Evolutionary conservation across 1,140 invertebrate species (phyloP).

Genomic region (Apis dorsata): DNA sequence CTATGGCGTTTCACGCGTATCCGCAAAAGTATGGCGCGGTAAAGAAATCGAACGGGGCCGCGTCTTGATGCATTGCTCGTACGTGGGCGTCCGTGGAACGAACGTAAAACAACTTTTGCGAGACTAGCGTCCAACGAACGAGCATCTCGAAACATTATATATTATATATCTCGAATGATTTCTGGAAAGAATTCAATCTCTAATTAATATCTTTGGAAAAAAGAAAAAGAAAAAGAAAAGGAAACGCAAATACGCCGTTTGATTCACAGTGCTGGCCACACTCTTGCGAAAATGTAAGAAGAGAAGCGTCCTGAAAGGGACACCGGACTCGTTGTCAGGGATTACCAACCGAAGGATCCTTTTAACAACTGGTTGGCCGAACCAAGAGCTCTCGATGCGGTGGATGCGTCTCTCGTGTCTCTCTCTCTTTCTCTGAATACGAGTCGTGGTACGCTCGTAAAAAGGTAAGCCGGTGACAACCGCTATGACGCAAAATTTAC

Average conservation of each 20-base stretch:
- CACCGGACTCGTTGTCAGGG: constrained; percentile 34
- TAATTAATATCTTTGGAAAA: background rate
- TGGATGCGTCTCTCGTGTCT: constrained; percentile 44
- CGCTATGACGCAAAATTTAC: constrained; percentile 73
- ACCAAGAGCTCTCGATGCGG: constrained; percentile 39
- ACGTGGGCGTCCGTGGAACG: constrained; percentile 55
- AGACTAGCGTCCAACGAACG: constrained; percentile 9
- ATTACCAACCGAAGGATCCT: constrained; percentile 48
- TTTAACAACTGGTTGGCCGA: constrained; percentile 55
- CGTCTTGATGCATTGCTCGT: constrained; percentile 25
- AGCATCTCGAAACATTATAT: constrained; percentile 15
- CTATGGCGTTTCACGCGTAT: background rate
- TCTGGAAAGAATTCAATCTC: constrained; percentile 22
- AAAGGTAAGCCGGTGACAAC: constrained; percentile 72
- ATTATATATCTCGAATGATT: constrained; percentile 42
- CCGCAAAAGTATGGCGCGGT: constrained; percentile 5
- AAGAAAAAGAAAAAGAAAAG: background rate
- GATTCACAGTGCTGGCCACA: constrained; percentile 21
- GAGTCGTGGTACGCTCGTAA: constrained; percentile 68
- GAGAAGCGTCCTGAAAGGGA: constrained; percentile 44
- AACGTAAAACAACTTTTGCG: constrained; percentile 55
- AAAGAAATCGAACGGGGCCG: constrained; percentile 42
- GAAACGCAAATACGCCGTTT: background rate
- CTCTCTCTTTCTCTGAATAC: constrained; percentile 41
- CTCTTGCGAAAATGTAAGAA: constrained; percentile 34